Base-by-base conservation (phyloP, 2,113 vertebrate genomes). In the Ardeotis arabs region DNA sequence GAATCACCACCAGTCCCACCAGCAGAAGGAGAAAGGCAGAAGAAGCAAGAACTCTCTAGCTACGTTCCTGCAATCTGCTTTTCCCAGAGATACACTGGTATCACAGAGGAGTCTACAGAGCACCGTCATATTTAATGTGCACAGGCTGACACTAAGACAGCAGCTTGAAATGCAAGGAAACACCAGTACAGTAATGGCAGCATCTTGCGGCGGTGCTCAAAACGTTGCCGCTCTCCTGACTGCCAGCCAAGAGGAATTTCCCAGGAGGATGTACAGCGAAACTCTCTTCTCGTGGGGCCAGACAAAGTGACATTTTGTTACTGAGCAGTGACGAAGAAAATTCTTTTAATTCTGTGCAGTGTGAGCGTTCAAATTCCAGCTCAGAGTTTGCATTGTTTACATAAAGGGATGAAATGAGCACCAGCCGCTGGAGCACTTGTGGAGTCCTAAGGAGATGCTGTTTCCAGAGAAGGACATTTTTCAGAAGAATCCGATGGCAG, bases 241-340 rank as follows among this genome's bases (percentile, higher is more conserved):
- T 79, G 68, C 90, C 89, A 96, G 89, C 89, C 92, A 95, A 84
- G 78, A 69, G 74, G 92, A 93, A 87, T 95, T 96, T 96, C 94
- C 92, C 92, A 66, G 84, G 95, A 94, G 89, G 84, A 53, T 29
- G 58, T 50, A 69, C 77, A 84, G 70, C 1, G 4, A 91, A 96
- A 89, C 28, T 45, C 50, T 75, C 86, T 89, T 76, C 89, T 93
- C 55, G 0, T 31, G 67, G 67, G 89, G 87, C 74, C 90, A 89
- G 69, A 58, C 28, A 66, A 78, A 95, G 89, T 74, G 89, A 87
- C 63, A 76, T 66, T 91, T 91, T n/a, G 21, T 77, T 95, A 59
- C 70, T 0, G 0, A 76, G 52, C 35, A 73, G 76, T 66, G 89
- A 94, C 21, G 7, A 74, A 89, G 80, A 73, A 87, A 93, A 92